Conservation (phyloP, 2,888 invertebrate genomes). For the Netelia melanura region DNA sequence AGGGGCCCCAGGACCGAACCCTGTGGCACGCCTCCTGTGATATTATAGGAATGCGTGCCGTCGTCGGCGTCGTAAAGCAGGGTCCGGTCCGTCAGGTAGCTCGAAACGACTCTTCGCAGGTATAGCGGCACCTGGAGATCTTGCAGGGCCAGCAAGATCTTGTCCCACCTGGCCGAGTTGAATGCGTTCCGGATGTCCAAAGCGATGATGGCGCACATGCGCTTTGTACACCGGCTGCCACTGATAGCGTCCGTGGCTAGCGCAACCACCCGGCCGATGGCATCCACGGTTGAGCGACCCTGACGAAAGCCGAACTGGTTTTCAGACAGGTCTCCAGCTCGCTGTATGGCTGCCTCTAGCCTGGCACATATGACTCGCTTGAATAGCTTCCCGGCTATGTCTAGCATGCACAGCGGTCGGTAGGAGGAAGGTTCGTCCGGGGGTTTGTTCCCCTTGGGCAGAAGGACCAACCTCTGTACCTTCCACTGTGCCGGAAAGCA, state of each 20-base stretch:
- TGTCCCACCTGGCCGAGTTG: conserved; percentile 29
- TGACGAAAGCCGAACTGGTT: too few species aligned
- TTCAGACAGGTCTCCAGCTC: too few species aligned
- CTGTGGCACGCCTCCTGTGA: conserved; percentile 19
- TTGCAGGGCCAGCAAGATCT: conserved; percentile 12
- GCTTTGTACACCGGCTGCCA: neutral
- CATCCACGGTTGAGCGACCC: too few species aligned
- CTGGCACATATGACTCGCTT: too few species aligned
- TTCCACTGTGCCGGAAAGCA: conserved; percentile 46
- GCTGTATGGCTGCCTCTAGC: neutral
- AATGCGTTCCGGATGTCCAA: conserved; percentile 17
- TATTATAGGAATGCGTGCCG: too few species aligned
- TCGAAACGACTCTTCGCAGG: neutral
- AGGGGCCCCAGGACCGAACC: conserved; percentile 46
- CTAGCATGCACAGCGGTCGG: conserved; percentile 44
- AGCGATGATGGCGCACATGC: conserved; percentile 35
- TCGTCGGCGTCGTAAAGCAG: too few species aligned
- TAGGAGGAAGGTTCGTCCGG: conserved; percentile 36
- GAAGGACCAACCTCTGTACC: conserved; percentile 39
- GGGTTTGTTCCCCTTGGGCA: conserved; percentile 47
- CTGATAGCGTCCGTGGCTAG: too few species aligned
- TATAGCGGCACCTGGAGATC: conserved; percentile 7
- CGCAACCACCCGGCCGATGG: too few species aligned
- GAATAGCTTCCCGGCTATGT: conserved; percentile 23
- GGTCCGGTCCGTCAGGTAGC: conserved; percentile 12